Base-by-base conservation (phyloP, 1,140 invertebrate species). In the Nasonia giraulti region DNA sequence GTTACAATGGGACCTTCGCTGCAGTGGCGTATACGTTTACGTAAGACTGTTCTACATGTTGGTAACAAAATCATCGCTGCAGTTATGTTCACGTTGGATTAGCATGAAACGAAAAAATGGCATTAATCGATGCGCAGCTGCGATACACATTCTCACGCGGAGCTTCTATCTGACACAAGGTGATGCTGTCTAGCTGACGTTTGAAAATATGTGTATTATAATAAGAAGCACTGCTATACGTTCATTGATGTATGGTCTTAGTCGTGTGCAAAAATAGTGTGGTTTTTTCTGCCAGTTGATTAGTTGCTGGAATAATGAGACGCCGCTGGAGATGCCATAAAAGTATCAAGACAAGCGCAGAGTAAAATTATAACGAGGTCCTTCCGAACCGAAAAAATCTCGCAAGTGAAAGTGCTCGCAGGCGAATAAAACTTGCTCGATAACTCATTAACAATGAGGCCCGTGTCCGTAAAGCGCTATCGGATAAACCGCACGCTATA, bases 1-100 rank as follows among this genome's bases (percentile, higher is more conserved):
- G 47, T 80, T 27, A 69, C 23, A 69, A 80, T 20, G 33, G 50
- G 40, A 55, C 79, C 79, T 80, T 80, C 79, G 31, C 11, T 7
- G 1, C 14, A 27, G 7, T n/a, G 10, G 40, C 40, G 4, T 40
- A 11, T 44, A 44, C 40, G 40, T 44, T 44, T 80, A 80, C 27
- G 23, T 44, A 71, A 80, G 62, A 47, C 11, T 27, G 37, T 69
- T 80, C 11, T 27, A 80, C 20, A 44, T 68, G 40, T 40, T 75
- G 40, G 7, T 62, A 62, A 76, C n/a, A 40, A 47, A 44, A 76
- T 10, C 74, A 76, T 7, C 20, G 20, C 74, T 31, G 74, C n/a
- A 44, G 12, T 40, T 10, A 14, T 75, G 7, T 76, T 47, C 17
- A 40, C 2, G 33, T 71, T 75, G 12, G 14, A 75, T 40, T 37